Base-by-base conservation (phyloP, 2,113 vertebrate species). In the Sylvia atricapilla region DNA sequence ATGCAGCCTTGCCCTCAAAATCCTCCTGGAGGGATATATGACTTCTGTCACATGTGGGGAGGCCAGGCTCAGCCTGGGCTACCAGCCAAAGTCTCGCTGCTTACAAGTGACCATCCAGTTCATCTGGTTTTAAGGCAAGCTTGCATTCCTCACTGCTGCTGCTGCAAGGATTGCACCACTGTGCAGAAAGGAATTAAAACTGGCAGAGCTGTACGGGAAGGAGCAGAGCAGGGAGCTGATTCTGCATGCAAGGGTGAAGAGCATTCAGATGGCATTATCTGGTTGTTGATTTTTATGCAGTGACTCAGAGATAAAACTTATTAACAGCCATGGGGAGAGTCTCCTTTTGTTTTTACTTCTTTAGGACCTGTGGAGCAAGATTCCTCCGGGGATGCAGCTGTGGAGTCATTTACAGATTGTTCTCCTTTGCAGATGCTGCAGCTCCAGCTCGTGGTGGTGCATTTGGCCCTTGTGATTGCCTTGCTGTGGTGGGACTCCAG, bases 371-470 rank as follows among this genome's bases (percentile, higher is more conserved):
- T 53, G 49, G 80, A 89, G 31, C 3, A 16, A 53, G 17, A 7
- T 24, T 79, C 13, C 31, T 23, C 5, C 13, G 30, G 49, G 47
- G 43, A 35, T 5, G 27, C 73, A 53, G 15, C 37, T 69, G 20
- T 43, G 58, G 37, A 55, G 7, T 30, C 15, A 23, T n/a, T 74
- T 68, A 60, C 2, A 55, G n/a, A 11, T 55, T 63, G 58, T 22
- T 95, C 22, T 96, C 46, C 10, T 83, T 96, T 85, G 52, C 94
- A 98, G 98, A 98, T 98, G 98, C 84, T 97, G 95, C 94, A 96
- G 73, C 79, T 97, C 88, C 97, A 95, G 92, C 44, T 93, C 47
- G 30, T 75, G 25, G 94, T 82, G 60, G 70, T 91, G 67, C 95
- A 93, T 63, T 41, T 97, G 81, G 64, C 97, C 77, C 94, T 98